Evolutionary conservation across 2,888 invertebrate species (phyloP).

Genomic region (Eupithecia subumbrata): DNA sequence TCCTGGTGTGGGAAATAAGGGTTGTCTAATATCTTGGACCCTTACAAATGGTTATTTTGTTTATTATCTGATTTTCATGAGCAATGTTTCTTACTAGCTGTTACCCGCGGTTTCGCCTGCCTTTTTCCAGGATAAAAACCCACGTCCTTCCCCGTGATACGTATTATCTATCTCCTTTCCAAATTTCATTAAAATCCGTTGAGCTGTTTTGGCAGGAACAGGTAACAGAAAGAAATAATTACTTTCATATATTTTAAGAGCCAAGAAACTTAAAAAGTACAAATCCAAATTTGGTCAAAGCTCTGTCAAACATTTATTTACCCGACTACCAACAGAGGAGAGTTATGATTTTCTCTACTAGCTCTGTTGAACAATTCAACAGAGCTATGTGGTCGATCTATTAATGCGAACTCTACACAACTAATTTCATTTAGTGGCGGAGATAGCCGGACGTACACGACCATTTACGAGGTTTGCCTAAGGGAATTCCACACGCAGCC

Average conservation of each 20-base stretch:
- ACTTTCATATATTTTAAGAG: too few species aligned
- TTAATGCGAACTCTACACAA: background rate
- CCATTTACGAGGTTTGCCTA: background rate
- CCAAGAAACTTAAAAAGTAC: background rate
- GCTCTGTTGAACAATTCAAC: background rate
- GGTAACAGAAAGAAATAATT: too few species aligned
- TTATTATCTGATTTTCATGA: background rate
- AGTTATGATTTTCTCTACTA: too few species aligned
- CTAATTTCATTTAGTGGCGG: background rate
- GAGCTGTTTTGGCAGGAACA: background rate
- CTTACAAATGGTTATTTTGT: background rate
- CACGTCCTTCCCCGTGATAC: background rate
- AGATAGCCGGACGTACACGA: background rate
- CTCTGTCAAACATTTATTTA: background rate
- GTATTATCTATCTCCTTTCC: background rate
- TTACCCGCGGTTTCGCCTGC: background rate
- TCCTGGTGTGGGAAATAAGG: background rate
- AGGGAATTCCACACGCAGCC: background rate
- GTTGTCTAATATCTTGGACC: background rate
- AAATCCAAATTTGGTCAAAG: background rate
- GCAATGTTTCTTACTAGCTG: background rate
- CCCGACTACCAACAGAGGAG: too few species aligned
- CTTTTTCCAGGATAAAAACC: background rate
- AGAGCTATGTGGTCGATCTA: background rate
- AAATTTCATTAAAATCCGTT: background rate